Percentiles rank a stretch among this genome's conserved stretches.
Evolutionary conservation across 2,888 invertebrate species (phyloP).

Genomic region (Molanna angustata): DNA sequence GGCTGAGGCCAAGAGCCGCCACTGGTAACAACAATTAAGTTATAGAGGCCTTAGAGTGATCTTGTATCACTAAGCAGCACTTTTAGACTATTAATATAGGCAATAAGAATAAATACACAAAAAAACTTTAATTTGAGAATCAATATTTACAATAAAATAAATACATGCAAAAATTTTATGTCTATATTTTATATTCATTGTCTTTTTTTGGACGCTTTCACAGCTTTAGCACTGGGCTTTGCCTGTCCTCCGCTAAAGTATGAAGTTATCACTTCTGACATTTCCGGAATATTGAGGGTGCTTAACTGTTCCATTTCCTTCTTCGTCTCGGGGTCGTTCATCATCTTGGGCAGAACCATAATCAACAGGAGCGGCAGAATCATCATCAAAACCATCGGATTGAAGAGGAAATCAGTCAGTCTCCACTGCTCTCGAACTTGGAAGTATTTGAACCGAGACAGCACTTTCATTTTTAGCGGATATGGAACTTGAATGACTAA

Average conservation of each 20-base stretch:
- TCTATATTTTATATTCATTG: slow-evolving; percentile 38
- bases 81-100: too few relatives aligned
- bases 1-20: too few relatives aligned
- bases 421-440: slow-evolving; percentile 96
- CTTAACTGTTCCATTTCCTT: slow-evolving; percentile 92
- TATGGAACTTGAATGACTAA: slow-evolving; percentile 89
- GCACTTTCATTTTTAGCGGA: slow-evolving; percentile 84
- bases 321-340: slow-evolving; percentile 97
- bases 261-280: slow-evolving; percentile 92
- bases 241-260: slow-evolving; percentile 73
- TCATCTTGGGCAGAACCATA: slow-evolving; percentile 91
- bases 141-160: not conserved
- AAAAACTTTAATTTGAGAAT: too few relatives aligned
- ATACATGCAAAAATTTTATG: not conserved
- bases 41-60: too few relatives aligned
- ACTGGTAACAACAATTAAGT: too few relatives aligned
- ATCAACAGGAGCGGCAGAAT: slow-evolving; percentile 85
- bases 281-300: slow-evolving; percentile 88
- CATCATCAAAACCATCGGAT: slow-evolving; percentile 99
- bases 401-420: slow-evolving; percentile 92
- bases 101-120: too few relatives aligned
- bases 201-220: slow-evolving; percentile 50
- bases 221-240: slow-evolving; percentile 42
- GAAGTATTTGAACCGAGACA: slow-evolving; percentile 82
- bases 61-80: too few relatives aligned